These are phyloP conservation scores for Augiades crinisus DNA, from an alignment of 2,888 invertebrate species.

Conservation along the genomic window DNA sequence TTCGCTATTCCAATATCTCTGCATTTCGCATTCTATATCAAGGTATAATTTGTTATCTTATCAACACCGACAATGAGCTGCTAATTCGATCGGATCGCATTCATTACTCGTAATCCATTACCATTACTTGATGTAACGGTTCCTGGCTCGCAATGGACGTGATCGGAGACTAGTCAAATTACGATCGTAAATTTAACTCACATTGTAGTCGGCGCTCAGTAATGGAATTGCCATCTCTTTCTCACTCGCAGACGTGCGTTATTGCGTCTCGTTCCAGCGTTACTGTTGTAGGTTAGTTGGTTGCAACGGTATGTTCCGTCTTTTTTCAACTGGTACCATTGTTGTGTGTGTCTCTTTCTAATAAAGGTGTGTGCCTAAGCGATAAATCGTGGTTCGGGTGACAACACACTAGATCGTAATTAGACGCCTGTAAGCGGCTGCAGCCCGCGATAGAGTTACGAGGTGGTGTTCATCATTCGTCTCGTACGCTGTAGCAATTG, in stretches of 20 bases:
- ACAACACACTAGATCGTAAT: constrained; percentile 44
- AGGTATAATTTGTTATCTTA: neutral
- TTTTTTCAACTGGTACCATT: neutral
- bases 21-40: too few relatives aligned
- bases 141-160: constrained; percentile 11
- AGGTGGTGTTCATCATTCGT: constrained; percentile 25
- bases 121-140: constrained; percentile 7
- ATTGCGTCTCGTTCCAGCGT: neutral
- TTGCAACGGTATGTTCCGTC: constrained; percentile 17
- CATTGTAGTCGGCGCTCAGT: constrained; percentile 23
- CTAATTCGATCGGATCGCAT: constrained; percentile 9
- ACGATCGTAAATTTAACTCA: constrained; percentile 12
- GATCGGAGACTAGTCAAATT: constrained; percentile 16
- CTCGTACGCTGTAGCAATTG: neutral
- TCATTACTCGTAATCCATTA: constrained; percentile 8
- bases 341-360: constrained; percentile 23
- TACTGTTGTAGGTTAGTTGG: constrained; percentile 23
- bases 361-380: constrained; percentile 31
- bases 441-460: constrained; percentile 40
- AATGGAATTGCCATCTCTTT: constrained; percentile 11
- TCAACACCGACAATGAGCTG: constrained; percentile 6
- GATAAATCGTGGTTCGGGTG: constrained; percentile 49
- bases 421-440: constrained; percentile 46
- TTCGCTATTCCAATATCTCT: neutral
- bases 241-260: neutral